Conservation (phyloP, 1,140 invertebrate species). For the Wiebesia pumilae region DNA sequence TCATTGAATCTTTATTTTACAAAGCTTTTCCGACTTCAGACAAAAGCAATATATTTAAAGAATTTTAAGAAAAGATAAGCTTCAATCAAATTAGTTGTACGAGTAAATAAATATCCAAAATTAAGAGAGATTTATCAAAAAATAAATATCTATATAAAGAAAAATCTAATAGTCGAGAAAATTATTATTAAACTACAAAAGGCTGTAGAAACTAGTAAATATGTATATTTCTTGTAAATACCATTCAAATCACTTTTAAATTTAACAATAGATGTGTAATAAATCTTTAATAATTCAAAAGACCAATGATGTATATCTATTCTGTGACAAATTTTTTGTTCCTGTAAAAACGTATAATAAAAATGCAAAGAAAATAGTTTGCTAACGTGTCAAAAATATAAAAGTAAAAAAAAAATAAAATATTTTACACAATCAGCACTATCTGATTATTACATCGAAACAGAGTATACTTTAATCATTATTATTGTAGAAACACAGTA, state of each 20-base stretch:
- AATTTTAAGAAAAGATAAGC: neutral
- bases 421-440: neutral
- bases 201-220: too few relatives aligned
- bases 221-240: too few relatives aligned
- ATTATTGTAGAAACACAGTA: neutral
- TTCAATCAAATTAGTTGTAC: neutral
- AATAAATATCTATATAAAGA: neutral
- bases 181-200: neutral
- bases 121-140: neutral
- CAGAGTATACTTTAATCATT: too few relatives aligned
- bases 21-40: neutral
- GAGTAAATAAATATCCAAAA: neutral
- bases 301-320: neutral
- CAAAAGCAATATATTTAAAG: conserved; percentile 1
- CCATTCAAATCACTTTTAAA: too few relatives aligned
- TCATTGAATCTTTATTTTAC: neutral
- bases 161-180: neutral
- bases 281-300: neutral
- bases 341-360: too few relatives aligned
- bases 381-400: too few relatives aligned
- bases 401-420: neutral
- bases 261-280: neutral
- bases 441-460: too few relatives aligned
- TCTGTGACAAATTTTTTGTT: neutral
- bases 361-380: neutral